Conservation (phyloP, 2,888 invertebrate genomes). For the Cistogaster globosa region DNA sequence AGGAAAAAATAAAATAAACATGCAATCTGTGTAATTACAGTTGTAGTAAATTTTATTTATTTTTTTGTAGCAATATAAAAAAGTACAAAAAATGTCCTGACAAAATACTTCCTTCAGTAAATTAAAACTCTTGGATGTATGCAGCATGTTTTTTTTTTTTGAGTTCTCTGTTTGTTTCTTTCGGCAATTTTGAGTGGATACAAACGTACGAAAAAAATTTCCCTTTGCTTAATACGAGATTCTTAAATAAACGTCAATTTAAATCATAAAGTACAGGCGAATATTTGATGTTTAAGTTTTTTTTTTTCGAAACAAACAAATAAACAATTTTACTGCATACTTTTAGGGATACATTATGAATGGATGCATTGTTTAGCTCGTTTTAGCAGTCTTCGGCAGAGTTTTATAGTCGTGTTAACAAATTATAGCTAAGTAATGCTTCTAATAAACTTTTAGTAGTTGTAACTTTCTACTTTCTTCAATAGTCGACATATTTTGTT, state of each 20-base stretch:
- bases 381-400: background rate
- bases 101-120: conserved; percentile 1
- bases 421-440: background rate
- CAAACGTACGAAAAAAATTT: background rate
- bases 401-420: conserved; percentile 3
- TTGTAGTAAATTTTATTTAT: background rate
- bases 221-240: background rate
- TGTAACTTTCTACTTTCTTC: conserved; percentile 11
- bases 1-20: conserved; percentile 16
- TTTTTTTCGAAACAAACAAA: background rate
- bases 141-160: background rate
- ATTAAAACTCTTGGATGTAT: conserved; percentile 5
- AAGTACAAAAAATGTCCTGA: too few species aligned
- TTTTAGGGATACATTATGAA: conserved; percentile 1
- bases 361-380: background rate
- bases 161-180: too few species aligned
- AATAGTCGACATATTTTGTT: too few species aligned
- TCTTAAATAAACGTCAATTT: conserved; percentile 59
- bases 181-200: too few species aligned
- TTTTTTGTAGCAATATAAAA: too few species aligned
- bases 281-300: conserved; percentile 34
- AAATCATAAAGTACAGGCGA: conserved; percentile 47
- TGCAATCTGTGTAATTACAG: conserved; percentile 23
- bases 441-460: background rate
- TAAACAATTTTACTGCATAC: conserved; percentile 31